Evolutionary conservation across 1,140 invertebrate species (phyloP).

Genomic region (Calliopsis andreniformis): DNA sequence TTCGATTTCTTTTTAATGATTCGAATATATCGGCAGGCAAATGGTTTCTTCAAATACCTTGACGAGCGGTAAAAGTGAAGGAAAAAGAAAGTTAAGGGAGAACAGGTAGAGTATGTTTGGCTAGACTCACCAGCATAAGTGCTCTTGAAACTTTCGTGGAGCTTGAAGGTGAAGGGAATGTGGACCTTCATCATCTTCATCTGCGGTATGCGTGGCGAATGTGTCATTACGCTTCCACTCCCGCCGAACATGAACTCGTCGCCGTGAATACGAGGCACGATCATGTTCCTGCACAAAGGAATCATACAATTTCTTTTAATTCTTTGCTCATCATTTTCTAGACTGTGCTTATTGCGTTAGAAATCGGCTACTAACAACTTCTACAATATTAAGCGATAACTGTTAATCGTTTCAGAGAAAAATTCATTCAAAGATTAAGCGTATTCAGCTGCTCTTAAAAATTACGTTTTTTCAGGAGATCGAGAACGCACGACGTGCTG

Average conservation of each 20-base stretch:
- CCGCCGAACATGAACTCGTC: conserved; percentile 86
- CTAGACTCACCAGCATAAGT: conserved; percentile 77
- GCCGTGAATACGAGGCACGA: conserved; percentile 87
- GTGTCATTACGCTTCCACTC: conserved; percentile 81
- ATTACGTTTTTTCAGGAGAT: not conserved
- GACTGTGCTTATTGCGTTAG: no score
- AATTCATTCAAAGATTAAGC: not conserved
- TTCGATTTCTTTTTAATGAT: no score
- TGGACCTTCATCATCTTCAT: conserved; percentile 91
- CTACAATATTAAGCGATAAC: no score
- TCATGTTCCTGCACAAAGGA: conserved; percentile 85
- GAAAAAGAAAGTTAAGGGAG: not conserved
- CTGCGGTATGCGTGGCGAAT: conserved; percentile 85
- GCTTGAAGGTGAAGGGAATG: conserved; percentile 89
- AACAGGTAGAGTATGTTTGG: not conserved
- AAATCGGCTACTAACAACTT: no score
- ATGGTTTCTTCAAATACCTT: no score
- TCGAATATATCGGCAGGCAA: no score
- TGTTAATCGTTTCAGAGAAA: no score
- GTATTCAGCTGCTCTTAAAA: no score
- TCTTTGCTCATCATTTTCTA: not conserved
- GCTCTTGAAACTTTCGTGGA: conserved; percentile 84
- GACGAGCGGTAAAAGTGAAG: not conserved
- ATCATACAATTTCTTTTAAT: conserved; percentile 1
- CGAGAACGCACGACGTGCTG: not conserved